Conservation (phyloP, 2,113 vertebrate species). For the Myotis yumanensis region DNA sequence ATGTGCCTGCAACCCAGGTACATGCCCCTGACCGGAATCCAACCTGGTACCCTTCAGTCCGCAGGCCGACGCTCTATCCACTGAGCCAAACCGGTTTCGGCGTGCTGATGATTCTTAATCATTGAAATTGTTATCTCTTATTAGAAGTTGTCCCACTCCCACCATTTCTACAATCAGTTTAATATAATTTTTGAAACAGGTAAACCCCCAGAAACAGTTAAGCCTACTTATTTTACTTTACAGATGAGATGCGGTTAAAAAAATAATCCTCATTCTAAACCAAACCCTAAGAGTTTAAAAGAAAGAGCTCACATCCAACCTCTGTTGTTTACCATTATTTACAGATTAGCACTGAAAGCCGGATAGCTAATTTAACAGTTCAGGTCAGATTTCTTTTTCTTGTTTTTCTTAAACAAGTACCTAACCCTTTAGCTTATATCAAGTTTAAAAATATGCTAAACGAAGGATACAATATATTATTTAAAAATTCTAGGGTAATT, state of each 20-base stretch:
- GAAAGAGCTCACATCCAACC: not conserved
- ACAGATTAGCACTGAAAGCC: not conserved
- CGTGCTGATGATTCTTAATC: not conserved
- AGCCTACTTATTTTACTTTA: not conserved
- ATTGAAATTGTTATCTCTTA: not conserved
- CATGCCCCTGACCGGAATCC: too few species aligned
- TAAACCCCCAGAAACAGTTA: not conserved
- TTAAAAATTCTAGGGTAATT: not conserved
- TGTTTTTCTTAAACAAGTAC: not conserved
- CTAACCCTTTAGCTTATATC: not conserved
- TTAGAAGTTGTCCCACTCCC: rapidly evolving
- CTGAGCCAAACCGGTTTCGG: too few species aligned
- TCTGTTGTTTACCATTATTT: not conserved
- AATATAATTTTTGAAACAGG: not conserved
- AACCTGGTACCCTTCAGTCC: too few species aligned
- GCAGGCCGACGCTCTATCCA: too few species aligned
- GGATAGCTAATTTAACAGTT: not conserved
- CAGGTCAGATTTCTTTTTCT: not conserved
- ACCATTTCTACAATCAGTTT: not conserved
- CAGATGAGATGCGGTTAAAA: not conserved
- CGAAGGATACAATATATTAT: not conserved
- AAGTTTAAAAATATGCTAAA: not conserved
- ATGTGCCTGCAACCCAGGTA: too few species aligned
- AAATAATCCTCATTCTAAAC: not conserved
- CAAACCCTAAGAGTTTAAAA: not conserved